A percentile compares a stretch with the other conserved stretches of the same genome.
phyloP scores from a whole-genome alignment of 2,797 vertebrate genomes.

The Notoglanidium macrostoma region DNA sequence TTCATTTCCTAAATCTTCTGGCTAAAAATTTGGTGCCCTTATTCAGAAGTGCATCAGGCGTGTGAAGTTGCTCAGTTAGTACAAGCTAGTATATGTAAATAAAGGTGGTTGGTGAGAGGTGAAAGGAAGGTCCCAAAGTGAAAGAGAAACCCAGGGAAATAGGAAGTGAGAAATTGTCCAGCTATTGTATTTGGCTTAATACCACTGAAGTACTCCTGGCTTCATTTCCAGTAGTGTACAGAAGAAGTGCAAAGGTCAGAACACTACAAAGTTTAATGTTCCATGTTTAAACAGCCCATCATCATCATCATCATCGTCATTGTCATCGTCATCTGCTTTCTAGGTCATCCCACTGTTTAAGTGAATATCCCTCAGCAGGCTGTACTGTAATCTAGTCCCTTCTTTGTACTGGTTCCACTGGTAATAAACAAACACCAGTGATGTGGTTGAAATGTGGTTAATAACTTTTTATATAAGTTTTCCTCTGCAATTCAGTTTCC shows the following conservation, averaged over 20 bases:
- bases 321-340: background rate
- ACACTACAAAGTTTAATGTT: background rate
- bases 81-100: background rate
- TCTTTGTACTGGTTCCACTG: background rate
- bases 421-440: background rate
- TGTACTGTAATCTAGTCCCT: background rate
- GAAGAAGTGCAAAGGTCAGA: background rate
- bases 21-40: no score
- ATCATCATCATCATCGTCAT: background rate
- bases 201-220: conserved; percentile 1
- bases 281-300: background rate
- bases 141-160: background rate
- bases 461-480: background rate
- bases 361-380: background rate
- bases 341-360: background rate
- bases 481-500: background rate
- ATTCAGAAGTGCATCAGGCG: background rate
- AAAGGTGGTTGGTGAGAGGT: background rate
- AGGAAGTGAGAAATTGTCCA: background rate
- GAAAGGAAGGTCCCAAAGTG: conserved; percentile 3
- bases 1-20: background rate
- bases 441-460: background rate
- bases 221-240: conserved; percentile 19
- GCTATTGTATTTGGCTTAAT: conserved; percentile 22
- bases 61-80: background rate